These are phyloP conservation scores for Pelusios castaneus DNA, from an alignment of 2,113 vertebrate genomes.

Conservation along the genomic window DNA sequence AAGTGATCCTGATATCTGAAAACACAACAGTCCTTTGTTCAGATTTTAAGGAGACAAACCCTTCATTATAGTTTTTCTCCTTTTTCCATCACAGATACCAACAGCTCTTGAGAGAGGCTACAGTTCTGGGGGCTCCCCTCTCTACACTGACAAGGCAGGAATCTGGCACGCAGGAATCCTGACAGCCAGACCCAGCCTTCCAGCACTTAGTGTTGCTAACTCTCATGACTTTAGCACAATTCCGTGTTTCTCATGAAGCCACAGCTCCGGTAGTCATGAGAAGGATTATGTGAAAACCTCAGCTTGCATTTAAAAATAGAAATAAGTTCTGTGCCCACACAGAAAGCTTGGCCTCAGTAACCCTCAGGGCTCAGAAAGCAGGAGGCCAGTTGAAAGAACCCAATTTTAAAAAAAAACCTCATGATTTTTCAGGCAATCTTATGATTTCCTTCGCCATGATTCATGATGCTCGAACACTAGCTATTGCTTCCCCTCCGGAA, in stretches of 20 bases:
- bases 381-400: not conserved
- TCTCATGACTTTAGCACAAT: not conserved
- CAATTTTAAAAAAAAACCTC: not conserved
- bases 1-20: not conserved
- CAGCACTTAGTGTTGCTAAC: not conserved
- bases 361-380: not conserved
- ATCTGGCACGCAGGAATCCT: too few species aligned
- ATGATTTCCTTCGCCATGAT: not conserved
- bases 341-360: not conserved
- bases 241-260: not conserved
- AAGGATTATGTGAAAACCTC: not conserved
- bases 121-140: too few species aligned
- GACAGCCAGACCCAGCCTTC: not conserved
- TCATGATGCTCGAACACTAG: not conserved
- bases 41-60: not conserved
- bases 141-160: too few species aligned
- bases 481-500: not conserved
- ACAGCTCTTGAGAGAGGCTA: too few species aligned
- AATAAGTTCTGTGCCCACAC: not conserved
- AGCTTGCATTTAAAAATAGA: not conserved
- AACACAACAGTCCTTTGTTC: not conserved
- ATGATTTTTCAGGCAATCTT: not conserved
- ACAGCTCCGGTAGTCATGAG: not conserved
- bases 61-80: not conserved
- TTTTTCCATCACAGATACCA: not conserved